Evolutionary conservation across 2,797 vertebrate species (phyloP).

Genomic region (Trichosurus vulpecula): DNA sequence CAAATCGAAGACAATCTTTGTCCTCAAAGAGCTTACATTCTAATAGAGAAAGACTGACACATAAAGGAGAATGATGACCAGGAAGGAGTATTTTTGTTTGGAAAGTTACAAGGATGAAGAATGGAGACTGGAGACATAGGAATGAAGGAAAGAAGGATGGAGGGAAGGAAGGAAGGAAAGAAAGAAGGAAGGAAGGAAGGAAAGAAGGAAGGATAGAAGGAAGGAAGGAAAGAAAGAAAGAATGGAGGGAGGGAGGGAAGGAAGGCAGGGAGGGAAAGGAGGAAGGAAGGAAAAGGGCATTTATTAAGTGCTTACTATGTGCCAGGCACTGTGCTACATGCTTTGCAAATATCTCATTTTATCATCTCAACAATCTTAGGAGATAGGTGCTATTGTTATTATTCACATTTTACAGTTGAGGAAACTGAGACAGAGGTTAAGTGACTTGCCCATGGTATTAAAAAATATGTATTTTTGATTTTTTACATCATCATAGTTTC

Average conservation of each 20-base stretch:
- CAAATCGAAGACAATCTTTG: neutral
- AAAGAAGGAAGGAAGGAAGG: neutral
- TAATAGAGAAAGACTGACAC: neutral
- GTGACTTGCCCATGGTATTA: neutral
- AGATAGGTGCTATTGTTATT: neutral
- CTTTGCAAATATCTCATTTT: neutral
- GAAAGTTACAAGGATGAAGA: neutral
- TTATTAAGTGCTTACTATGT: neutral
- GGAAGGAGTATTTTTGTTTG: neutral
- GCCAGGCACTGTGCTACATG: neutral
- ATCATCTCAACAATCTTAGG: neutral
- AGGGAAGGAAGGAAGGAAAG: neutral
- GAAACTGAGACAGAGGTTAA: neutral
- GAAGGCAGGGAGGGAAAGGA: no score
- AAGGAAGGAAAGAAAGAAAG: no score
- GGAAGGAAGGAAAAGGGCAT: neutral
- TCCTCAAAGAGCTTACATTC: neutral
- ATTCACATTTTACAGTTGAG: neutral
- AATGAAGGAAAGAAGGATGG: neutral
- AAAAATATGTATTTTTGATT: neutral
- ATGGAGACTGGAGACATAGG: accelerated
- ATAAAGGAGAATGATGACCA: neutral
- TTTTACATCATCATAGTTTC: neutral
- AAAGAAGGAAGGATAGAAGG: neutral
- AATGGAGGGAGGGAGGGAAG: no score